phyloP scores from a whole-genome alignment of 2,888 invertebrate species.

The Cephus runcator region DNA sequence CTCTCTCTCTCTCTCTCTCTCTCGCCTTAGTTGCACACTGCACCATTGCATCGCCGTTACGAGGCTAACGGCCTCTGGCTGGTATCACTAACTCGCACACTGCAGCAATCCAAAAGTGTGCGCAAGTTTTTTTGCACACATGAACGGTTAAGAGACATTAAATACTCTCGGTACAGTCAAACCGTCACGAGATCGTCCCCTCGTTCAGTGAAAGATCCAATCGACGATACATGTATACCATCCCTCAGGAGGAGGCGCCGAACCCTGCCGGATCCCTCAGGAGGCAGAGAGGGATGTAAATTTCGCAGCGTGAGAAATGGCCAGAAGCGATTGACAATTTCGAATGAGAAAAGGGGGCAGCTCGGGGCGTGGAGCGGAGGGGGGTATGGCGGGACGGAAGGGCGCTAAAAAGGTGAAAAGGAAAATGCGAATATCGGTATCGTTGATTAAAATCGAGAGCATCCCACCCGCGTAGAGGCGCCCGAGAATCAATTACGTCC shows the following conservation, averaged over 20 bases:
- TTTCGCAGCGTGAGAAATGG: no score
- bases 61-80: slow-evolving; percentile 18
- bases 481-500: not conserved
- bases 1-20: slow-evolving; percentile 5
- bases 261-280: no score
- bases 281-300: no score
- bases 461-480: no score
- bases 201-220: not conserved
- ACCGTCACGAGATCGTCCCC: no score
- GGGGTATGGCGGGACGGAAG: slow-evolving; percentile 5
- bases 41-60: slow-evolving; percentile 44
- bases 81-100: slow-evolving; percentile 32
- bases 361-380: not conserved
- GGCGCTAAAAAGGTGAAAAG: slow-evolving; percentile 4
- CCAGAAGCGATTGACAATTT: no score
- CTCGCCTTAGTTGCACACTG: slow-evolving; percentile 47
- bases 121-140: not conserved
- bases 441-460: slow-evolving; percentile 15
- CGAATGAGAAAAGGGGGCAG: not conserved
- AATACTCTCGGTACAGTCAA: no score
- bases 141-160: no score
- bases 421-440: slow-evolving; percentile 1
- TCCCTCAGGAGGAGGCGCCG: no score
- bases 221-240: not conserved
- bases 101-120: slow-evolving; percentile 13